Conservation (phyloP, 2,888 invertebrate species). For the Dryadula phaetusa region DNA sequence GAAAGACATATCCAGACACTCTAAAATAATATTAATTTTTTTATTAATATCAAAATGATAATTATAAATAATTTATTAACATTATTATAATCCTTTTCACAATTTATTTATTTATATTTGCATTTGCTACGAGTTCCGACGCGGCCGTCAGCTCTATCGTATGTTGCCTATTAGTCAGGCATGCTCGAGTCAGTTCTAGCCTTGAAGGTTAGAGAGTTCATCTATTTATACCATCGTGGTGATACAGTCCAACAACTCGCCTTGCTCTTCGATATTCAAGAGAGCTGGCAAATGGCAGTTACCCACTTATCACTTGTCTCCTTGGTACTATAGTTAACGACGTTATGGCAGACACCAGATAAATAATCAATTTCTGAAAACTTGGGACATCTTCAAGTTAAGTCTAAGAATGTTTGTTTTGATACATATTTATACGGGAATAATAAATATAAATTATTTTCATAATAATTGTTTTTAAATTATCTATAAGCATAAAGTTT, state of each 20-base stretch:
- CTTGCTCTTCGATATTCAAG: conserved; percentile 39
- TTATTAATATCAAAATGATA: too few relatives aligned
- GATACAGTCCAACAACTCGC: conserved; percentile 34
- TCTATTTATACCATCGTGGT: conserved; percentile 35
- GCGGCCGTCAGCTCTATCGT: neutral
- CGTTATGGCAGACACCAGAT: neutral
- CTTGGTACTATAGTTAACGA: conserved; percentile 17
- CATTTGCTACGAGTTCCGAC: too few relatives aligned
- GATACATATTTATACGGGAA: too few relatives aligned
- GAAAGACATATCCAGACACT: too few relatives aligned
- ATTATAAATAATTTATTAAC: too few relatives aligned
- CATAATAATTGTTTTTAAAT: too few relatives aligned
- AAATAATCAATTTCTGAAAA: neutral
- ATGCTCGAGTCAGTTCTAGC: conserved; percentile 21
- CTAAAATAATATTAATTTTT: too few relatives aligned
- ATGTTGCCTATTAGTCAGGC: conserved; percentile 23
- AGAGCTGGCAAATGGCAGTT: conserved; percentile 32
- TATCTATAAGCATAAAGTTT: too few relatives aligned
- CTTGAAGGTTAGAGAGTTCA: conserved; percentile 40
- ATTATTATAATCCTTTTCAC: too few relatives aligned
- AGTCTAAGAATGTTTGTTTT: too few relatives aligned
- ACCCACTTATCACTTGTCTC: conserved; percentile 21
- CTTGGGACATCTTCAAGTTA: too few relatives aligned
- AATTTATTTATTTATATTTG: neutral
- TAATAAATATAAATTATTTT: too few relatives aligned